Conservation (phyloP, 1,140 invertebrate species). For the Eumeta japonica region DNA sequence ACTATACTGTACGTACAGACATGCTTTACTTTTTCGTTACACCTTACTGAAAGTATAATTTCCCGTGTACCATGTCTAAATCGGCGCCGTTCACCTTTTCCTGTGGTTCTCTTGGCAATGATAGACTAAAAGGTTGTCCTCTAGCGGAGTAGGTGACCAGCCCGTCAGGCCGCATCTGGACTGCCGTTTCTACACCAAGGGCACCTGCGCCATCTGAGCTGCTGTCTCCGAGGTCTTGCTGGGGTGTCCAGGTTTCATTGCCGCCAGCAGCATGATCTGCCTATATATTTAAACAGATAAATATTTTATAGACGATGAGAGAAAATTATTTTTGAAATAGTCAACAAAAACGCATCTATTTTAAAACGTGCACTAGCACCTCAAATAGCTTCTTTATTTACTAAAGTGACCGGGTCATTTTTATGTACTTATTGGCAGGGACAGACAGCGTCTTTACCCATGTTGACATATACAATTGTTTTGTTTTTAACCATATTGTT, state of each 20-base stretch:
- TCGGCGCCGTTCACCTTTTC: conserved; percentile 39
- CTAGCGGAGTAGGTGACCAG: conserved; percentile 64
- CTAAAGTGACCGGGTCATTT: too few species aligned
- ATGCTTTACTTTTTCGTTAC: background rate
- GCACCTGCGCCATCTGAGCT: conserved; percentile 67
- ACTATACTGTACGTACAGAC: too few species aligned
- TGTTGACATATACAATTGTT: too few species aligned
- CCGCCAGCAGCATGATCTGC: background rate
- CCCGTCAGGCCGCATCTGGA: conserved; percentile 40
- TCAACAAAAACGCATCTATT: too few species aligned
- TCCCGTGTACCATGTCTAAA: conserved; percentile 23
- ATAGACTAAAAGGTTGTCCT: conserved; percentile 71
- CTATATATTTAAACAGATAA: background rate
- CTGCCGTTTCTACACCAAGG: conserved; percentile 57
- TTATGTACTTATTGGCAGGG: too few species aligned
- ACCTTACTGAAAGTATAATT: conserved; percentile 19
- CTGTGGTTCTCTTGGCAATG: conserved; percentile 65
- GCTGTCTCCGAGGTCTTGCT: conserved; percentile 70
- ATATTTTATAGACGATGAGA: background rate
- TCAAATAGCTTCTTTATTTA: too few species aligned
- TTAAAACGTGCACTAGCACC: too few species aligned
- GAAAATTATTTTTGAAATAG: too few species aligned
- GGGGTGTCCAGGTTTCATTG: conserved; percentile 70
- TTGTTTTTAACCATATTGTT: too few species aligned
- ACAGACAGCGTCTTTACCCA: too few species aligned